Base-by-base conservation (phyloP, 2,888 invertebrate genomes). In the Erynnis tages region DNA sequence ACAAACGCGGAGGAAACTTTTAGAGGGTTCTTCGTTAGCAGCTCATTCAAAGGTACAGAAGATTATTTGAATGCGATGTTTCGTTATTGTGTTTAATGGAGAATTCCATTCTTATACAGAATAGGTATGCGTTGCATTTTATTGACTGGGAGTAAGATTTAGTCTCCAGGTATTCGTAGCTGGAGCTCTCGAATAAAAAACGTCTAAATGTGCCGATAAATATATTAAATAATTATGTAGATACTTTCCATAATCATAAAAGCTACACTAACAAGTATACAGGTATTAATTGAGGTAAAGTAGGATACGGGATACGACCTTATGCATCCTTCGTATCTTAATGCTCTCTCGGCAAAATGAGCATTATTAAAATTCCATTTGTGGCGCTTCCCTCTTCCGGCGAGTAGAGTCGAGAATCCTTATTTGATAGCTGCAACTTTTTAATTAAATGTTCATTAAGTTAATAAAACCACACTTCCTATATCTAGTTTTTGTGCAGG, bases 11-110 rank as follows among this genome's bases (percentile, higher is more conserved):
- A 80, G 79, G 74, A 79, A 81, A 82, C 80, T 85, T 86, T 79
- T 66, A 62, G 71, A 76, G 77, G 74, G 78, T 71, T 78, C 82
- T 82, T 85, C 78, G 80, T 86, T 87, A 82, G 80, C 79, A 79
- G 79, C 77, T 81, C 80, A 75, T 77, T 79, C 76, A 66, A 71
- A 78, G 75, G 73, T 70, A 68, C 67, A 73, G 70, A 58, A 11
- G 23, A 47, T 32, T 40, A 13, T 29, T 19, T 23, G 35, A 46
- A 40, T 27, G 55, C 61, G 61, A 60, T 76, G 65, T 58, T 55
- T 59, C 61, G 32, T 54, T 63, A 56, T 61, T 54, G 55, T 55
- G 53, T 50, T 47, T 48, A 29, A 16, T 19, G 21, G 14, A 29
- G 38, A 30, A 52, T 56, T 53, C n/a, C 5, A 21, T 5, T 21